Evolutionary conservation across 2,888 invertebrate genomes (phyloP), one percentile per base, ranked within the genome.

Genomic region (Drosophila fungiperda): DNA sequence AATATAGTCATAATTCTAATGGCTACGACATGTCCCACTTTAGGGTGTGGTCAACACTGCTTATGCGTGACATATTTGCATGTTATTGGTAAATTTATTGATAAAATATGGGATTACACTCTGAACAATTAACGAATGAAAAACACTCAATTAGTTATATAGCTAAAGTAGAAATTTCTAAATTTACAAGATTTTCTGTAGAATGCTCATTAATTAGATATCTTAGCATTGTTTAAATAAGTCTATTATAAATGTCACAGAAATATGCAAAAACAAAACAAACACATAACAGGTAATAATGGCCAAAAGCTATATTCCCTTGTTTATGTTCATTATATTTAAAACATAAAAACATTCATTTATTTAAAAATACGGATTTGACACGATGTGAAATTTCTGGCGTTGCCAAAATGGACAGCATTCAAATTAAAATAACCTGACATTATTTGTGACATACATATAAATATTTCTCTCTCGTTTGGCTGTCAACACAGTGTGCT

Each of bases 381-480:
- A 64, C 74, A 59, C 32, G 61, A 54, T 68, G 52, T 20, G 54
- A 75, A 75, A 79, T 75, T 65, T 76, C 55, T 68, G 45, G 54
- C 50, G 50, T 64, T 70, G 63, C 57, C 66, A 49, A 62, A 53
- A 58, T 64, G 52, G 20, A 55, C 64, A 49, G 35, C 61, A 17
- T 11, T 59, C 55, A 79, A 71, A 79, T 78, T 63, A 71, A 75
- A 79, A 79, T 79, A 79, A 57, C 33, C 62, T 36, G 68, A 50
- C 53, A 62, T 68, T 60, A 57, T 79, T 55, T 79, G 36, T 65
- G 62, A 62, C 65, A 71, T 67, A 54, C 20, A 45, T 45, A 45
- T 23, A 8, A 12, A 45, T 48, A 20, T 48, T 4, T 33, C 35
- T 35, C 35, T 35, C 2, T 45, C 17, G 29, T 53, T 23, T 55